Evolutionary conservation across 2,113 vertebrate genomes (phyloP), one percentile per base, ranked within the genome.

Genomic region (Amblyornis subalaris): DNA sequence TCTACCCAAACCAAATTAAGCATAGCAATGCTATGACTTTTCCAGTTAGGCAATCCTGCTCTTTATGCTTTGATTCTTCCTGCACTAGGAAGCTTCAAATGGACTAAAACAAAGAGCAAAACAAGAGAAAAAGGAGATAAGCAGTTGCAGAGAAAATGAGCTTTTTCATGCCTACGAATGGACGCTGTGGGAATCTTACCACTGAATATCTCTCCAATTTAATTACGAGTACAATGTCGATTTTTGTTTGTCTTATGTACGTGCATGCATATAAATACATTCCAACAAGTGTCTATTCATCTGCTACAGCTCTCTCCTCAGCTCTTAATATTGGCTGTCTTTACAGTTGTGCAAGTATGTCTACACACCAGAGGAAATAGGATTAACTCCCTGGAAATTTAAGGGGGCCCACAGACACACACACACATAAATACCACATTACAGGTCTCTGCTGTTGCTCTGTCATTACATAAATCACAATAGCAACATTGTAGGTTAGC

Each of bases 361-460:
- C 79, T 84, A 38, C 14, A 55, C 24, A 45, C 9, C 10, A 78
- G 40, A 73, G 64, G 8, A 89, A 88, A 88, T 4, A 2, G 61
- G 60, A 94, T 51, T 70, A 88, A 73, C 42, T 45, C 21, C 21
- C 31, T 40, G 44, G 51, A 92, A 90, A 74, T 81, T 67, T 44
- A 76, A 47, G 71, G 47, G 10, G 10, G 11, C 12, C 2, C 47
- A 62, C 65, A 80, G 29, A 65, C 29, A 60, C 9, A 58, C 7
- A 40, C 7, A 55, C 2, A 64, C 5, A 42, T 1, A 47, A 47
- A 33, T 1, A 3, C 2, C 3, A 13, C 5, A 4, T 33, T 58
- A 81, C 35, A 71, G 12, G 11, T 36, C 23, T n/a, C 62, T 80
- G 23, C 7, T 66, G 10, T 23, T 80, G 47, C 7, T 91, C 9